These are phyloP conservation scores for Oscheius sp. DNA, from an alignment of 2,888 invertebrate genomes.

Conservation along the genomic window DNA sequence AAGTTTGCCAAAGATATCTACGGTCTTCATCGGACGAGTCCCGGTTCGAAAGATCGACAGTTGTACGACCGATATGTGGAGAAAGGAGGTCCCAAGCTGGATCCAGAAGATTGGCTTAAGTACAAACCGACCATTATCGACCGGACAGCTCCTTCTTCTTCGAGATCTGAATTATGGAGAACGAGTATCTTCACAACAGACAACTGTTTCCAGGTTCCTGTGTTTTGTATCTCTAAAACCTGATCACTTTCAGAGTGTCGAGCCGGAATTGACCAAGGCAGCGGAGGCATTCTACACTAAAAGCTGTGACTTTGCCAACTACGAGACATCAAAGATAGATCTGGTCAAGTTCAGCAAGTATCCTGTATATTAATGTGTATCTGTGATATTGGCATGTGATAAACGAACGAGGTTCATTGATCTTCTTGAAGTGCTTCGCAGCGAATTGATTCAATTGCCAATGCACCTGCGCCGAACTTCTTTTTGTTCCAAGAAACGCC, in stretches of 20 bases:
- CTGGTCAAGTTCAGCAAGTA: conserved; percentile 24
- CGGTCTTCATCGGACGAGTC: conserved; percentile 46
- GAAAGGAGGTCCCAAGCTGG: conserved; percentile 42
- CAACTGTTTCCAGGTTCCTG: conserved; percentile 46
- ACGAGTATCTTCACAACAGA: conserved; percentile 54
- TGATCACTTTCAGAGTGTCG: conserved; percentile 21
- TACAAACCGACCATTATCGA: conserved; percentile 55
- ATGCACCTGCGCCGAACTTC: no score
- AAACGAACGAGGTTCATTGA: no score
- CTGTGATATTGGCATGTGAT: not conserved
- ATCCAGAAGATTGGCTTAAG: conserved; percentile 47
- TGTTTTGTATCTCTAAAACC: not conserved
- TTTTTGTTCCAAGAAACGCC: no score
- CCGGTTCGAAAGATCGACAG: conserved; percentile 35
- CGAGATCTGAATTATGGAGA: conserved; percentile 37
- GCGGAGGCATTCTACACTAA: conserved; percentile 19
- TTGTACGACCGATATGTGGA: conserved; percentile 49
- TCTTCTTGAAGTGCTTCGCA: no score
- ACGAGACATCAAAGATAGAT: conserved; percentile 21
- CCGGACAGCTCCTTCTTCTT: conserved; percentile 11
- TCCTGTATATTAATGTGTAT: not conserved
- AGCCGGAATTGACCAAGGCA: conserved; percentile 21
- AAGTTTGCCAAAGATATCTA: conserved; percentile 57
- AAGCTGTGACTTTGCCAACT: not conserved
- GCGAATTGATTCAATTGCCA: no score